Percentiles rank a stretch among this genome's conserved stretches.
Conservation (phyloP, 2,888 invertebrate species). For the Ditylenchus weischeri region DNA sequence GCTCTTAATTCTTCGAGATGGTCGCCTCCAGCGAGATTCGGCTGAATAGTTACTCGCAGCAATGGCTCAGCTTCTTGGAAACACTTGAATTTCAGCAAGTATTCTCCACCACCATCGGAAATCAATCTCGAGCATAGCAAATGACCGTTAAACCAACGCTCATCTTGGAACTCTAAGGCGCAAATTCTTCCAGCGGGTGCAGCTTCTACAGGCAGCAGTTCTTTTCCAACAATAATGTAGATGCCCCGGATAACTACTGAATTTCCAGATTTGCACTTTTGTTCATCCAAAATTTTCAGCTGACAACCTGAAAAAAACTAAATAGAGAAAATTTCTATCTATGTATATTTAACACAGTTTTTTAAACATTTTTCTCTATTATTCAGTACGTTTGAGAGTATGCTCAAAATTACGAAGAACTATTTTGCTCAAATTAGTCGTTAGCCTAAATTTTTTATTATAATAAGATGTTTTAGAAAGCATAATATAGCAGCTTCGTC, state of each 20-base stretch:
- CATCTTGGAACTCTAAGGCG: constrained; percentile 37
- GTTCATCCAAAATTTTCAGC: too few species aligned
- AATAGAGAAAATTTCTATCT: constrained; percentile 4
- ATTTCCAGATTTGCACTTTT: too few species aligned
- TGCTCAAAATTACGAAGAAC: too few species aligned
- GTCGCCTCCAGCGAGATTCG: constrained; percentile 70
- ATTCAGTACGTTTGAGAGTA: too few species aligned
- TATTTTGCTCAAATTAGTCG: too few species aligned
- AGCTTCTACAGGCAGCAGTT: constrained; percentile 72
- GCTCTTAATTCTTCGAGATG: constrained; percentile 42
- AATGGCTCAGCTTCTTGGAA: constrained; percentile 71
- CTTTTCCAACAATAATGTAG: constrained; percentile 88
- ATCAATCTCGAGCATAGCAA: constrained; percentile 64
- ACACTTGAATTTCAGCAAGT: constrained; percentile 12
- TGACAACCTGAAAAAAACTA: neutral
- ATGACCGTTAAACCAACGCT: constrained; percentile 20
- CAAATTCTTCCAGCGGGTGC: constrained; percentile 48
- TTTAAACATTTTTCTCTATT: too few species aligned
- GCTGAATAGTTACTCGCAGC: constrained; percentile 86
- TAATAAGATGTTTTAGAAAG: too few species aligned
- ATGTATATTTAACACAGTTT: too few species aligned
- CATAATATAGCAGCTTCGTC: too few species aligned
- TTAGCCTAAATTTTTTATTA: too few species aligned
- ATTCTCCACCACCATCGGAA: neutral
- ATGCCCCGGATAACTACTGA: constrained; percentile 68